phyloP scores from a whole-genome alignment of 1,140 invertebrate genomes.

The Plodia interpunctella region DNA sequence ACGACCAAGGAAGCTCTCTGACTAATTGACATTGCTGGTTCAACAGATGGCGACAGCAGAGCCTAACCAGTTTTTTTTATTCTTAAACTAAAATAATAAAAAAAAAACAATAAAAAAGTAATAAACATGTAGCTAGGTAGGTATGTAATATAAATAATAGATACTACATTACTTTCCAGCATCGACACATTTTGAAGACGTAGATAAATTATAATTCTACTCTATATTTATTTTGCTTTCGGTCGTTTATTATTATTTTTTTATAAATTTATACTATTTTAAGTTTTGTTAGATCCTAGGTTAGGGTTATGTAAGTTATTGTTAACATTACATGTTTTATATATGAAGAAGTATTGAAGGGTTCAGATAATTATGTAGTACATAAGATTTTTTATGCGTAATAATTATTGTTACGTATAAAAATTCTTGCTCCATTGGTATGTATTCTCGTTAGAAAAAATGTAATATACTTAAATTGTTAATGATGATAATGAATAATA shows the following conservation, averaged over 20 bases:
- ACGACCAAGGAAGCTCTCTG: conserved; percentile 49
- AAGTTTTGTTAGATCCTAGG: background rate
- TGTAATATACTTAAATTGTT: background rate
- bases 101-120: too few species aligned
- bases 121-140: too few species aligned
- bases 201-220: too few species aligned
- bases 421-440: conserved; percentile 20
- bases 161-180: too few species aligned
- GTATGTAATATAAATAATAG: too few species aligned
- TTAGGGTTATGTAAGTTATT: background rate
- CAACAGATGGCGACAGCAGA: conserved; percentile 47
- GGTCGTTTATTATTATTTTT: background rate
- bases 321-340: too few species aligned
- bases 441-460: background rate
- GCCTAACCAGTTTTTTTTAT: conserved; percentile 29
- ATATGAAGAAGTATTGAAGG: too few species aligned
- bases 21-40: conserved; percentile 44
- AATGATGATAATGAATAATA: too few species aligned
- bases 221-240: background rate
- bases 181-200: too few species aligned
- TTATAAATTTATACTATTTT: background rate
- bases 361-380: too few species aligned
- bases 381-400: conserved; percentile 46
- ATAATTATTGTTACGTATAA: conserved; percentile 38
- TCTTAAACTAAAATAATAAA: background rate